Evolutionary conservation across 2,888 invertebrate species (phyloP), one percentile per base, ranked within the genome.

Genomic region (Sicus ferrugineus): DNA sequence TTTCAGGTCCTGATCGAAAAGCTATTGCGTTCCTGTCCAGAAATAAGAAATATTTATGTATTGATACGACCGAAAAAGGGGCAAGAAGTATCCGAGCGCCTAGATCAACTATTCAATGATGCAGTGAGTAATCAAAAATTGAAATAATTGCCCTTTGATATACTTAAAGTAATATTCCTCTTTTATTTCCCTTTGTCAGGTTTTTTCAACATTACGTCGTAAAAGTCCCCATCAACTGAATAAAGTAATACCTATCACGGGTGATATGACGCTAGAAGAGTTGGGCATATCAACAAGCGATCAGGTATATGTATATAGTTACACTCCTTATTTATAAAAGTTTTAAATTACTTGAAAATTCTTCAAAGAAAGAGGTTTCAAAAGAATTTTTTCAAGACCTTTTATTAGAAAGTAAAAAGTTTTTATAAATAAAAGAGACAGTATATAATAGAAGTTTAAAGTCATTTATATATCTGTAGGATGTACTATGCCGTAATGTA

Each of bases 191-290:
- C n/a, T n/a, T 56, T 63, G 23, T 21, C 61, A 94, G 94, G 87
- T 94, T 66, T 94, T 94, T 84, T 93, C 94, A 83, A 89, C 89
- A 73, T 85, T 94, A 73, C 88, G 93, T 80, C 89, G 89, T 86
- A 92, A 93, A 79, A 88, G 90, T 76, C 93, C 93, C 21, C 87
- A 88, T 78, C 92, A 91, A 82, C 83, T 94, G 79, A 88, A 88
- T 83, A 94, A 94, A 87, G 91, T 94, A 68, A 88, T 90, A 72
- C 91, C 94, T 42, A 91, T 94, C 75, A 90, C 91, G 72, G 94
- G 96, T 9, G 96, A 96, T 85, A 93, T 96, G 78, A 93, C 93
- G 64, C 90, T 93, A 79, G 92, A 93, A 14, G 91, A 93, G 77
- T 85, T 96, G 73, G 96, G 95, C 28, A 93, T 96, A 82, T 92